Percentiles rank a stretch among this genome's conserved stretches.
Conservation (phyloP, 2,888 invertebrate genomes). For the Quadroppia sp. region DNA sequence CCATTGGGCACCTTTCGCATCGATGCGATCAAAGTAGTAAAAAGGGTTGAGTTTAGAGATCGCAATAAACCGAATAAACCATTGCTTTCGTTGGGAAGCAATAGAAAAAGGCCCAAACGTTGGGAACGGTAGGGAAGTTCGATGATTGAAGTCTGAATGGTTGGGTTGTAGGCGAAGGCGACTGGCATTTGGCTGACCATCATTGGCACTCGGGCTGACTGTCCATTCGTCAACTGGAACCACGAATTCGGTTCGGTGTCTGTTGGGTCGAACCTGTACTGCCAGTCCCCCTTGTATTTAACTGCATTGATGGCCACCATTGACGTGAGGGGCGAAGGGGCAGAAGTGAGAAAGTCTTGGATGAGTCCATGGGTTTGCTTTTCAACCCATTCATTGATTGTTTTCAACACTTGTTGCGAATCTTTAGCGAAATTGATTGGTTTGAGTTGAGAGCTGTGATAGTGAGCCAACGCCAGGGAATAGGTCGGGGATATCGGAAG, state of each 20-base stretch:
- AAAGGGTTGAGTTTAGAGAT: slow-evolving; percentile 51
- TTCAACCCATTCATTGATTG: slow-evolving; percentile 78
- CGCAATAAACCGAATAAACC: slow-evolving; percentile 50
- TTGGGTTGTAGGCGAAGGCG: slow-evolving; percentile 50
- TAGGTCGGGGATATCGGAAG: slow-evolving; percentile 44
- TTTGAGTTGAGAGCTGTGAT: slow-evolving; percentile 64
- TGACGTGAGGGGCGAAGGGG: slow-evolving; percentile 44
- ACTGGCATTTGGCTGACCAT: slow-evolving; percentile 53
- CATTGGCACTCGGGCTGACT: slow-evolving; percentile 50
- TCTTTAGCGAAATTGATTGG: slow-evolving; percentile 60
- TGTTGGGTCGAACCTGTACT: slow-evolving; percentile 46
- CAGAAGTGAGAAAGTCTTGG: slow-evolving; percentile 63
- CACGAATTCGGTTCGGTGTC: slow-evolving; percentile 46
- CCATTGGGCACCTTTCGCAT: slow-evolving; percentile 47
- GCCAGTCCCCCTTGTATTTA: slow-evolving; percentile 48
- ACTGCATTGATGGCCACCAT: slow-evolving; percentile 48
- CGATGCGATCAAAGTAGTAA: slow-evolving; percentile 51
- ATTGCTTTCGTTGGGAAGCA: slow-evolving; percentile 51
- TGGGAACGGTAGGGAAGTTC: slow-evolving; percentile 52
- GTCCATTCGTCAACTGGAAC: slow-evolving; percentile 47
- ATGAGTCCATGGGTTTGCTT: slow-evolving; percentile 75
- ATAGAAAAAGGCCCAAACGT: slow-evolving; percentile 52
- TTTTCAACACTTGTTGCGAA: slow-evolving; percentile 49
- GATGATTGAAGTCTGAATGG: slow-evolving; percentile 51
- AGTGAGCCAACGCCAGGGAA: slow-evolving; percentile 55